Percentiles rank a stretch among this genome's conserved stretches.
Evolutionary conservation across 35 echinoderm and acorn worm genomes (phyloP).

Genomic region (Apostichopus japonicus): DNA sequence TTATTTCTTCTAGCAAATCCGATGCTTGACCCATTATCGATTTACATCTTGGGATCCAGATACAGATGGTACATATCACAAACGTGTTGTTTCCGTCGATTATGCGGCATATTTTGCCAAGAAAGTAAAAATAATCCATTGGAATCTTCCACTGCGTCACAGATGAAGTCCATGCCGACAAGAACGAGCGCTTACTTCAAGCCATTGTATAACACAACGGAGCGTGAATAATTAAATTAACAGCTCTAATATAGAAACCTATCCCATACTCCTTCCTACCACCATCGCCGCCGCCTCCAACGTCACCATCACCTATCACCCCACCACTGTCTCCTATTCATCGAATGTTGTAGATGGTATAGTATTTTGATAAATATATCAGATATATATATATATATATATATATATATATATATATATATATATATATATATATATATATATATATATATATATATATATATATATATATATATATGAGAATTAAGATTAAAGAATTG

Average conservation of each 20-base stretch:
- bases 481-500: not conserved
- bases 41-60: constrained; percentile 5
- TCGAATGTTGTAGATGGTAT: too few species aligned
- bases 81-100: not conserved
- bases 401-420: too few species aligned
- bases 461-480: constrained; percentile 14
- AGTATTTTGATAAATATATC: too few species aligned
- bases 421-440: constrained; percentile 14
- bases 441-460: constrained; percentile 14
- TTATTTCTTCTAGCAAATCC: constrained; percentile 5
- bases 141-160: not conserved
- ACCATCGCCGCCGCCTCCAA: too few species aligned
- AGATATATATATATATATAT: too few species aligned
- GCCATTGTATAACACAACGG: not conserved
- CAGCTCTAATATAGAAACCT: too few species aligned
- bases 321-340: too few species aligned
- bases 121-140: too few species aligned
- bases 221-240: too few species aligned
- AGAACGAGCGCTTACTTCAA: not conserved
- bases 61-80: not conserved
- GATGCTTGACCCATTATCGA: constrained; percentile 7
- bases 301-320: too few species aligned
- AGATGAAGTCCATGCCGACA: constrained; percentile 31
- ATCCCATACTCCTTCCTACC: too few species aligned
- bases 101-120: not conserved